Conservation (phyloP, 2,113 vertebrate species). For the Rhinoptilus africanus region DNA sequence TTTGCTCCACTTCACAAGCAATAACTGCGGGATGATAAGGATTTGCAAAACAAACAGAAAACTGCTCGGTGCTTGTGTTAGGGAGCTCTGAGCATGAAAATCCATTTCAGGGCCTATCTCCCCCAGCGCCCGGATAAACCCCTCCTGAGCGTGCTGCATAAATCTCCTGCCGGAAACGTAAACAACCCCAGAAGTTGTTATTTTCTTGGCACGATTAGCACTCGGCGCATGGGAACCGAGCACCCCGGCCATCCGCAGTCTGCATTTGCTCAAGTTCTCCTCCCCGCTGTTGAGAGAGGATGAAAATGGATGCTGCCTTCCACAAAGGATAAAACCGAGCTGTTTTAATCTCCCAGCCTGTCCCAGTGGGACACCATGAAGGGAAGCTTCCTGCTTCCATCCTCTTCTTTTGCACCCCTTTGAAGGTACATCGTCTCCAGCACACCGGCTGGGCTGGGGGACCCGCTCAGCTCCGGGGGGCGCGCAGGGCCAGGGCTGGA, state of each 20-base stretch:
- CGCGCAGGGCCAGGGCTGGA: neutral
- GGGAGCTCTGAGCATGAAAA: constrained; percentile 72
- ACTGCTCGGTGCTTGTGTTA: constrained; percentile 44
- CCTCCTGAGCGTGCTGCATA: constrained; percentile 21
- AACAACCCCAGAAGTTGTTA: constrained; percentile 50
- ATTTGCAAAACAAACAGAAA: constrained; percentile 71
- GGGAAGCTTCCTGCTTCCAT: rapidly evolving
- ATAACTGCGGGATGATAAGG: constrained; percentile 55
- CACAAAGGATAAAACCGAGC: rapidly evolving
- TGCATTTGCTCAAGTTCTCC: neutral
- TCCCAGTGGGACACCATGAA: rapidly evolving
- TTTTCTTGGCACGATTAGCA: constrained; percentile 60
- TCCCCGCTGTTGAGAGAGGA: neutral
- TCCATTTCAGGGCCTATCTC: constrained; percentile 66
- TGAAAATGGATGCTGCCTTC: neutral
- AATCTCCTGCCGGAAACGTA: constrained; percentile 38
- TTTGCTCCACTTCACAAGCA: constrained; percentile 66
- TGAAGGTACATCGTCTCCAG: rapidly evolving
- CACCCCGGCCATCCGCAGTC: neutral
- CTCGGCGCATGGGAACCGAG: constrained; percentile 1
- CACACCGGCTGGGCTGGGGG: neutral
- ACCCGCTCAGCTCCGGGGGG: too few relatives aligned
- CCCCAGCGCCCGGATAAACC: constrained; percentile 59
- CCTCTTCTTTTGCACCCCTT: rapidly evolving
- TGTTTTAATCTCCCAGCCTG: rapidly evolving